A percentile compares a stretch with the other conserved stretches of the same genome.
phyloP scores from a whole-genome alignment of 1,140 invertebrate species.

The Drosophila orosa region DNA sequence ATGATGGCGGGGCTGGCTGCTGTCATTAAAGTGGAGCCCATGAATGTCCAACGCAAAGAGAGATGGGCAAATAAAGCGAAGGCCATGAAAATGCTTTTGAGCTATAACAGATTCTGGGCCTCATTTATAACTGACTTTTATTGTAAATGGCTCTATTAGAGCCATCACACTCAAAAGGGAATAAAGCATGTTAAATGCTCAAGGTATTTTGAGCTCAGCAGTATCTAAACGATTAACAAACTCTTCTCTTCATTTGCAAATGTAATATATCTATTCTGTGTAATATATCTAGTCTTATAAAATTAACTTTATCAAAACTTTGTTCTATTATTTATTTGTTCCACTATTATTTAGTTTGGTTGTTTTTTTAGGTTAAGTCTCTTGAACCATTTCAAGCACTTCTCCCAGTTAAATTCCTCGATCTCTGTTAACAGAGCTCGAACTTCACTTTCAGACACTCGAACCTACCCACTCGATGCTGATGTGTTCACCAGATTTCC shows the following conservation, averaged over 20 bases:
- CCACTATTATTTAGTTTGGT: background rate
- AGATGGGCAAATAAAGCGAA: slow-evolving; percentile 19
- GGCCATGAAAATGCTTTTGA: slow-evolving; percentile 8
- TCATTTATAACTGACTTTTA: slow-evolving; percentile 5
- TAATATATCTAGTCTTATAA: too few species aligned
- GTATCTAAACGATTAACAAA: background rate
- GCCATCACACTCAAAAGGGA: background rate
- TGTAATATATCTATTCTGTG: too few species aligned
- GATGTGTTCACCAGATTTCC: slow-evolving; percentile 22
- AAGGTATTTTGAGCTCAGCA: too few species aligned
- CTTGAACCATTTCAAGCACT: background rate
- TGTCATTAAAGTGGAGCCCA: slow-evolving; percentile 40
- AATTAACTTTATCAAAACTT: background rate
- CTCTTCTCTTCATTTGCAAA: background rate
- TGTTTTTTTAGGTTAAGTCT: background rate
- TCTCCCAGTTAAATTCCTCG: background rate
- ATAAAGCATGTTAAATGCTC: background rate
- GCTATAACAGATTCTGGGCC: background rate
- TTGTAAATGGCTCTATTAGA: slow-evolving; percentile 19
- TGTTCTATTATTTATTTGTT: too few species aligned
- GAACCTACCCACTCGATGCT: slow-evolving; percentile 13
- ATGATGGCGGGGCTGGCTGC: slow-evolving; percentile 7
- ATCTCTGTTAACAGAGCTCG: slow-evolving; percentile 4
- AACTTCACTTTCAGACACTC: slow-evolving; percentile 4
- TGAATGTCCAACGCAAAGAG: slow-evolving; percentile 17